Evolutionary conservation across 2,113 vertebrate genomes (phyloP).

Genomic region (Mirza zaza): DNA sequence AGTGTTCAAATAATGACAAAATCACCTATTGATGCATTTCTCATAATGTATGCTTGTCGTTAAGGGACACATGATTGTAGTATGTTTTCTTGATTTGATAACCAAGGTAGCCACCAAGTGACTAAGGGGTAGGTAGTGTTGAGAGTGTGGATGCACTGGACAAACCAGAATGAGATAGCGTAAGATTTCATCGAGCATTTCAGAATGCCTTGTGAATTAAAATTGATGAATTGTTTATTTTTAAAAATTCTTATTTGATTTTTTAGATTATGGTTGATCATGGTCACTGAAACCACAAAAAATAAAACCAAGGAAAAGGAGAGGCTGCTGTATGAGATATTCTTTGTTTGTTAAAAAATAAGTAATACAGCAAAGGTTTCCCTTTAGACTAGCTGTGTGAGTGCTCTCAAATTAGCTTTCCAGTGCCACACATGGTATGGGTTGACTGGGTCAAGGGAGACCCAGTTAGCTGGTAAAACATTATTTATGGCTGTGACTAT

Average conservation of each 20-base stretch:
- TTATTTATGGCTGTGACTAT: too few species aligned
- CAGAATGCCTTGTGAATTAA: not conserved
- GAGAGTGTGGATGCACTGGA: not conserved
- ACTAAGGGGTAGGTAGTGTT: not conserved
- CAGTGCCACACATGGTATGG: not conserved
- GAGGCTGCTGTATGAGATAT: not conserved
- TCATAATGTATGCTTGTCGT: not conserved
- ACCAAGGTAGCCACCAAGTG: not conserved
- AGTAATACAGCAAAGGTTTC: not conserved
- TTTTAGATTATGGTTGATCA: not conserved
- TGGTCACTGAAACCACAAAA: not conserved
- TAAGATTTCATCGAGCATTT: too few species aligned
- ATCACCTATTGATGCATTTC: not conserved
- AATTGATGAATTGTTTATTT: not conserved
- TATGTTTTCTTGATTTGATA: not conserved
- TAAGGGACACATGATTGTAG: not conserved
- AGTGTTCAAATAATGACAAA: not conserved
- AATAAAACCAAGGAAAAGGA: not conserved
- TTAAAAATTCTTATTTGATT: not conserved
- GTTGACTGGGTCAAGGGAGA: not conserved
- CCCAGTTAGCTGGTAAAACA: too few species aligned
- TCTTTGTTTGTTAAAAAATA: not conserved
- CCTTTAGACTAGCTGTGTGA: not conserved
- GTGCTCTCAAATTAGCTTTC: not conserved
- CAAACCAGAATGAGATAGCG: not conserved